Evolutionary conservation across 1,140 invertebrate genomes (phyloP).

Genomic region (Eurosta solidaginis): DNA sequence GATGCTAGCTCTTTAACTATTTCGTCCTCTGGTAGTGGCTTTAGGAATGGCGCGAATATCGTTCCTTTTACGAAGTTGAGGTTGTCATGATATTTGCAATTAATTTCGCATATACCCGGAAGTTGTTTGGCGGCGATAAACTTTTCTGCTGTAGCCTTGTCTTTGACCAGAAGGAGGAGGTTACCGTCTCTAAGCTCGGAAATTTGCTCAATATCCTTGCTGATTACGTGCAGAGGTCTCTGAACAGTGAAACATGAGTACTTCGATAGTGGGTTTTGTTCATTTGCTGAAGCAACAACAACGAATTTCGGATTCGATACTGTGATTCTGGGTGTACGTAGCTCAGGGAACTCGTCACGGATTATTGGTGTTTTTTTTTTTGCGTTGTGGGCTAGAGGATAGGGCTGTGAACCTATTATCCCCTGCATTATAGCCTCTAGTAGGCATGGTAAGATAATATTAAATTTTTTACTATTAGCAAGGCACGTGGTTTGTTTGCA

Average conservation of each 20-base stretch:
- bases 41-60: background rate
- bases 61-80: background rate
- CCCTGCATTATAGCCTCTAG: background rate
- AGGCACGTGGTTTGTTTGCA: too few species aligned
- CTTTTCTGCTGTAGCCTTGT: background rate
- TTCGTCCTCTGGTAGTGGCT: background rate
- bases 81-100: background rate
- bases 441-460: too few species aligned
- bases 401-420: background rate
- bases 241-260: too few species aligned
- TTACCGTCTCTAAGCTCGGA: too few species aligned
- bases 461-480: too few species aligned
- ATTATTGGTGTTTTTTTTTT: background rate
- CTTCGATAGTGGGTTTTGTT: background rate
- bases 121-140: background rate
- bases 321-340: background rate
- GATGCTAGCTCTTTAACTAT: background rate
- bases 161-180: background rate
- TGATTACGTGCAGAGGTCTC: background rate
- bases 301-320: background rate
- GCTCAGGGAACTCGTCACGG: background rate
- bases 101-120: background rate
- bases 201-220: background rate
- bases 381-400: background rate
- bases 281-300: background rate